phyloP scores from a whole-genome alignment of 2,113 vertebrate species.

The Gadus macrocephalus region DNA sequence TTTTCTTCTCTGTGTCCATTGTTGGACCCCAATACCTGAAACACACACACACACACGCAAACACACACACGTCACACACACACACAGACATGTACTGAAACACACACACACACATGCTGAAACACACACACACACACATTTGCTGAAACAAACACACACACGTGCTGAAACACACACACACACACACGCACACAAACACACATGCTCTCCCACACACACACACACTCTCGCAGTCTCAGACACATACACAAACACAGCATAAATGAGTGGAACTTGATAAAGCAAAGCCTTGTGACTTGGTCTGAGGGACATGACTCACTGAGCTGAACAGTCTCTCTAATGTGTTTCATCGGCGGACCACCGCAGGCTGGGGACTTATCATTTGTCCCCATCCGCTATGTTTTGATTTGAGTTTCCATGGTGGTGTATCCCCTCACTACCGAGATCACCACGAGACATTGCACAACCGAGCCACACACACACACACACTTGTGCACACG shows the following conservation, averaged over 20 bases:
- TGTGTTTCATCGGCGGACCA: too few species aligned
- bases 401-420: too few species aligned
- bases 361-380: too few species aligned
- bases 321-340: too few species aligned
- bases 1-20: constrained; percentile 27
- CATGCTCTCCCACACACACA: constrained; percentile 1
- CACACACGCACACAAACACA: background rate
- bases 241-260: too few species aligned
- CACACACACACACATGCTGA: background rate
- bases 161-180: constrained; percentile 19
- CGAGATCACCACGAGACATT: background rate
- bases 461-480: background rate
- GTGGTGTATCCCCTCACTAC: too few species aligned
- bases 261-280: too few species aligned
- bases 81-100: constrained; percentile 13
- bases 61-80: background rate
- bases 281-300: too few species aligned
- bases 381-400: too few species aligned
- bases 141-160: constrained; percentile 7
- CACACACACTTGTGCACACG: background rate
- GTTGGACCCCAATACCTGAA: constrained; percentile 34
- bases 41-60: constrained; percentile 8
- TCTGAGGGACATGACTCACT: too few species aligned
- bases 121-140: background rate
- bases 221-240: background rate